A percentile compares a stretch with the other conserved stretches of the same genome.
Conservation (phyloP, 2,888 invertebrate genomes). For the Homarus gammarus region DNA sequence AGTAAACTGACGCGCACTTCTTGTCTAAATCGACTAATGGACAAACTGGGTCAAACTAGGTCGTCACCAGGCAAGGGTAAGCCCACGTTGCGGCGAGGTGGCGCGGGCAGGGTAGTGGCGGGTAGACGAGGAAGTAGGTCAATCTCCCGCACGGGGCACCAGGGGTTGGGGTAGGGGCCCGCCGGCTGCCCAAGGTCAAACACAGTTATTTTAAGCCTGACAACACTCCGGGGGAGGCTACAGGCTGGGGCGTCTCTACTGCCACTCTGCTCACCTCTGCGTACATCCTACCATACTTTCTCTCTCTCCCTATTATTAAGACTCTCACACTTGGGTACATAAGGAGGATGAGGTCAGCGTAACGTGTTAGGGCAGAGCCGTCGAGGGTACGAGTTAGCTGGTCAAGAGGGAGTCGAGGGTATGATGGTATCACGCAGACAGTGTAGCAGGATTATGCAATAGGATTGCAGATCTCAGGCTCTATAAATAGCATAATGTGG, state of each 20-base stretch:
- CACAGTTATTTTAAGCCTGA: conserved; percentile 10
- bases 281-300: neutral
- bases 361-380: too few relatives aligned
- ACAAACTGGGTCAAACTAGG: too few relatives aligned
- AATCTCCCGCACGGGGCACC: neutral
- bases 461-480: neutral
- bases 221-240: neutral
- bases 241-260: neutral
- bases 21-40: too few relatives aligned
- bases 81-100: neutral
- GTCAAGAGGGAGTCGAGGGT: too few relatives aligned
- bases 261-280: neutral
- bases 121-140: conserved; percentile 7
- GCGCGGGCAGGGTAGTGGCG: neutral
- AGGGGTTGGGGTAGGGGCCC: neutral
- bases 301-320: conserved; percentile 34
- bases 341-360: too few relatives aligned
- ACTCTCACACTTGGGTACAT: too few relatives aligned
- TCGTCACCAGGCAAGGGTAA: neutral
- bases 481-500: neutral
- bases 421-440: neutral
- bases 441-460: neutral
- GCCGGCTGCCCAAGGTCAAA: neutral
- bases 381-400: too few relatives aligned
- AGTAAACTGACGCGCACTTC: too few relatives aligned